These are phyloP conservation scores for Euplexia lucipara DNA, from an alignment of 2,888 invertebrate genomes.

Conservation along the genomic window DNA sequence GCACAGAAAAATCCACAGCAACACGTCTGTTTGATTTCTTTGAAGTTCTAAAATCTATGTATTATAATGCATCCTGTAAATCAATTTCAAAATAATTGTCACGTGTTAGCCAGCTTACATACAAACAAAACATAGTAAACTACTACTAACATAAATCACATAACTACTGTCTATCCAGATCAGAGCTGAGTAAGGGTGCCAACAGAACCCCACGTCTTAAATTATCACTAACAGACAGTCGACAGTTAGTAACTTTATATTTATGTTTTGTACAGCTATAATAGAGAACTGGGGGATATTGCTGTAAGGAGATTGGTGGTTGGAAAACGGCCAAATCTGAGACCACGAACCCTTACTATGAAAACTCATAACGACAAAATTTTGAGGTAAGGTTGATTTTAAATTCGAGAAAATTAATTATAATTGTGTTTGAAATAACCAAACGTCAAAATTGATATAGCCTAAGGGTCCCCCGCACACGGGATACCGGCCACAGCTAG, in stretches of 20 bases:
- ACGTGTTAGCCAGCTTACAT: too few species aligned
- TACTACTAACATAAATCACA: slow-evolving; percentile 22
- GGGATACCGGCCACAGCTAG: too few species aligned
- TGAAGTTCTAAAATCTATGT: too few species aligned
- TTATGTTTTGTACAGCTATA: slow-evolving; percentile 72
- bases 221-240: slow-evolving; percentile 62
- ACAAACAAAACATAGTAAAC: background rate
- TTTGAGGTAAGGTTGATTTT: background rate
- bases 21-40: too few species aligned
- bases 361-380: slow-evolving; percentile 8
- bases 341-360: slow-evolving; percentile 58
- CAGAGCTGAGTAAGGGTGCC: slow-evolving; percentile 48
- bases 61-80: too few species aligned
- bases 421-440: too few species aligned
- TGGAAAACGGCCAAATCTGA: slow-evolving; percentile 78
- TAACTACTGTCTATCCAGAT: slow-evolving; percentile 18
- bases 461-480: too few species aligned
- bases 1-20: too few species aligned
- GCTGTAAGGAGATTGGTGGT: slow-evolving; percentile 77
- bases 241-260: slow-evolving; percentile 70
- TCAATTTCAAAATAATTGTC: too few species aligned
- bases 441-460: too few species aligned
- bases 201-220: slow-evolving; percentile 56
- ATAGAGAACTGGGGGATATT: slow-evolving; percentile 67
- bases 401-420: background rate